Evolutionary conservation across 2,113 vertebrate genomes (phyloP).

Genomic region (Mesitornis unicolor): DNA sequence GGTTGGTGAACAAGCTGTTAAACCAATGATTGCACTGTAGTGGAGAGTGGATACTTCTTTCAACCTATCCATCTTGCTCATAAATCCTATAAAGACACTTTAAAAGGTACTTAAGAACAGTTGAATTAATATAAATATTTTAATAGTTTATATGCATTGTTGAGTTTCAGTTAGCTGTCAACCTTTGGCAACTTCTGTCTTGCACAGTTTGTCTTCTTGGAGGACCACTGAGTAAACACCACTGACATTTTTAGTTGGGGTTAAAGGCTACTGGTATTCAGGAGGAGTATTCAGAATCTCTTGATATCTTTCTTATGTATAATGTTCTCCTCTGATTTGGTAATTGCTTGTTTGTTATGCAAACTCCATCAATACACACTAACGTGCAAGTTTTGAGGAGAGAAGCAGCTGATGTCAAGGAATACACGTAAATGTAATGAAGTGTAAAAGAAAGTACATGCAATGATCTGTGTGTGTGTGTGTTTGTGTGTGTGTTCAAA

Average conservation of each 20-base stretch:
- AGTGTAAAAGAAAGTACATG: not conserved
- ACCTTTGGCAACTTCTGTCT: not conserved
- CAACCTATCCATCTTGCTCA: not conserved
- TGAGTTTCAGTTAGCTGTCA: conserved; percentile 25
- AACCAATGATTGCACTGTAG: not conserved
- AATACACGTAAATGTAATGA: not conserved
- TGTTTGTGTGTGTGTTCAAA: not conserved
- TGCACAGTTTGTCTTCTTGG: not conserved
- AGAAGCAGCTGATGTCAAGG: not conserved
- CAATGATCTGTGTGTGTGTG: rapidly evolving
- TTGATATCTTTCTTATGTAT: not conserved
- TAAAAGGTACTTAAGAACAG: conserved; percentile 51
- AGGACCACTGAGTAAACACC: conserved; percentile 8
- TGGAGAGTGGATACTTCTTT: not conserved
- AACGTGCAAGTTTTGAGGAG: not conserved
- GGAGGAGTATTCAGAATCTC: conserved; percentile 13
- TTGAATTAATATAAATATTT: conserved; percentile 64
- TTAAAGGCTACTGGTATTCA: not conserved
- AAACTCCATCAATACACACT: not conserved
- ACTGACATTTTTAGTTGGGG: not conserved
- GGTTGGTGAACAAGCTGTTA: not conserved
- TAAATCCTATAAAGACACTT: conserved; percentile 43
- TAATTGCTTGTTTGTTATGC: not conserved
- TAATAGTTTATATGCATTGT: conserved; percentile 22
- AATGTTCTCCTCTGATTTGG: not conserved